Conservation (phyloP, 2,113 vertebrate genomes). For the Apteryx mantelli region DNA sequence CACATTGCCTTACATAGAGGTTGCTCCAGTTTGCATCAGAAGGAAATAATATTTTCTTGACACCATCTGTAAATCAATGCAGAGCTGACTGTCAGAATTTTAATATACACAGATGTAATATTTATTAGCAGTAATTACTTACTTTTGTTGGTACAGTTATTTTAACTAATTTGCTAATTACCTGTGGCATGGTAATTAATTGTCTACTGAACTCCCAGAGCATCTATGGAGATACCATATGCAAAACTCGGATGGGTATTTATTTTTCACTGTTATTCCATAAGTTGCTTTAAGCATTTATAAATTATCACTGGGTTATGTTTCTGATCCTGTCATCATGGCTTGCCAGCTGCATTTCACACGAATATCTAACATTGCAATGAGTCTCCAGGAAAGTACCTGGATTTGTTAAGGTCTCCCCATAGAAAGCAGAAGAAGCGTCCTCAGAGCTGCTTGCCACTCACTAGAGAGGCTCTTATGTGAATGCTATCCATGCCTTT, state of each 20-base stretch:
- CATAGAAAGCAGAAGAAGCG: not conserved
- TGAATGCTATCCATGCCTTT: not conserved
- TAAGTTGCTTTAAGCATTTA: not conserved
- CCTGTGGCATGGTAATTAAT: not conserved
- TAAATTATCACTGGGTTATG: not conserved
- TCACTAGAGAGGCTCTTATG: not conserved
- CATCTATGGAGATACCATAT: not conserved
- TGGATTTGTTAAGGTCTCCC: not conserved
- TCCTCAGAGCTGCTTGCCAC: not conserved
- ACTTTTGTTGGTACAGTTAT: conserved; percentile 6
- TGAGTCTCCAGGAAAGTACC: not conserved
- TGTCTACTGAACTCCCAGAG: not conserved
- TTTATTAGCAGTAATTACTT: conserved; percentile 31
- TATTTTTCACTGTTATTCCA: not conserved
- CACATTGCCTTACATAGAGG: not conserved
- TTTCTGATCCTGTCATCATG: not conserved
- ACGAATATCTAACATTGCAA: not conserved
- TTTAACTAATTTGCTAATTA: conserved; percentile 23
- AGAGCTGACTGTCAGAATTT: not conserved
- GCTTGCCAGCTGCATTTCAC: not conserved
- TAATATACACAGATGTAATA: not conserved
- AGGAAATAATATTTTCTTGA: not conserved
- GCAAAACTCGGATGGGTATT: not conserved
- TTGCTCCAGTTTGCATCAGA: not conserved
- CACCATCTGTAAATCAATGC: not conserved